phyloP scores from a whole-genome alignment of 2,797 vertebrate species.

The Mormyrus hasselquistii region DNA sequence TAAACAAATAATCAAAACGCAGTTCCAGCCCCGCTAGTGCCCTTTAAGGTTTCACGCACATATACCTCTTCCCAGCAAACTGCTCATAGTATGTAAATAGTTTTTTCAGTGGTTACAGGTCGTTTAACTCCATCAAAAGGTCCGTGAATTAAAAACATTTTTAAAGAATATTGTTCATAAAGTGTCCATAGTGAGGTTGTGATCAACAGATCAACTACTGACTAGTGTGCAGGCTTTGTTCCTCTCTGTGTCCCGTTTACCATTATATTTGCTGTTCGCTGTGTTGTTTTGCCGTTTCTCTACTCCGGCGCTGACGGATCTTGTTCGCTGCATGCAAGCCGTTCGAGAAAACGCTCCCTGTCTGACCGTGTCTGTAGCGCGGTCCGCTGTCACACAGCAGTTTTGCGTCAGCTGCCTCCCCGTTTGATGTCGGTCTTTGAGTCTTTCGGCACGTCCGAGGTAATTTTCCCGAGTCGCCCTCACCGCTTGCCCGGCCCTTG shows the following conservation, averaged over 20 bases:
- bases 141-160: not conserved
- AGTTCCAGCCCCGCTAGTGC: not conserved
- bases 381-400: constrained; percentile 57
- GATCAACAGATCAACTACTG: not conserved
- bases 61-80: not conserved
- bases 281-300: not conserved
- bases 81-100: not conserved
- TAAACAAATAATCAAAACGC: not conserved
- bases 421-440: constrained; percentile 55
- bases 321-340: constrained; percentile 41
- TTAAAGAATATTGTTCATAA: not conserved
- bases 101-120: not conserved
- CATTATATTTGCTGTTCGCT: not conserved
- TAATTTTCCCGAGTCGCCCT: constrained; percentile 52
- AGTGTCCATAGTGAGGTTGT: not conserved
- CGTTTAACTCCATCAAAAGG: not conserved
- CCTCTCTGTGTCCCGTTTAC: not conserved
- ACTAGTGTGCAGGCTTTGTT: not conserved
- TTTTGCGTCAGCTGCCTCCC: constrained; percentile 56
- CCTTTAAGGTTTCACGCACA: not conserved
- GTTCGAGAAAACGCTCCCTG: constrained; percentile 38
- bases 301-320: constrained; percentile 33
- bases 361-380: constrained; percentile 51
- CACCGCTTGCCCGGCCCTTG: constrained; percentile 33
- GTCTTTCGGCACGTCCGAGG: constrained; percentile 57